Conservation (phyloP, 1,140 invertebrate species). For the Magallana ariakensis region DNA sequence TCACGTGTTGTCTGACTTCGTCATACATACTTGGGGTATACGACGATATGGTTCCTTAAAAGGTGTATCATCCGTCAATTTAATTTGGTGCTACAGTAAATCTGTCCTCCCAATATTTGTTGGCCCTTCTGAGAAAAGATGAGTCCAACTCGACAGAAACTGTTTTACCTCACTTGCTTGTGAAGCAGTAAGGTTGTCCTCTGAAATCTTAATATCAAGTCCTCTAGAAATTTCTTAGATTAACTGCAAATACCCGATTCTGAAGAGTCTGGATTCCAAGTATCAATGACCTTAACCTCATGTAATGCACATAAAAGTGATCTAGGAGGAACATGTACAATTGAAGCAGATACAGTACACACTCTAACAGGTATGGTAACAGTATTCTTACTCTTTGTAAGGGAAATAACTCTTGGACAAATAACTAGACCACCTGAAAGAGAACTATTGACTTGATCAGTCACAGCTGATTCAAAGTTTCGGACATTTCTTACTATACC, state of each 20-base stretch:
- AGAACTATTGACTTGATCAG: conserved; percentile 27
- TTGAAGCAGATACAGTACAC: conserved; percentile 40
- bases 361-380: conserved; percentile 48
- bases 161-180: conserved; percentile 11
- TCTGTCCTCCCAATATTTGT: no score
- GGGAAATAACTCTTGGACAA: conserved; percentile 51
- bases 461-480: conserved; percentile 38
- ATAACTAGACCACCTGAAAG: conserved; percentile 27
- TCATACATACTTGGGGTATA: conserved; percentile 47
- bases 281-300: conserved; percentile 11
- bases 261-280: background rate
- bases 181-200: conserved; percentile 14
- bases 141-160: background rate
- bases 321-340: conserved; percentile 40
- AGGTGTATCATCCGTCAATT: conserved; percentile 41
- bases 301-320: conserved; percentile 36
- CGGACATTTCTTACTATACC: conserved; percentile 36
- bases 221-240: background rate
- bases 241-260: background rate
- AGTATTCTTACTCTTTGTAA: background rate
- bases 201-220: conserved; percentile 16
- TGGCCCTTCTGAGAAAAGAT: no score
- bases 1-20: conserved; percentile 44
- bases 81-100: no score
- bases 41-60: conserved; percentile 53